These are phyloP conservation scores for Clarias pachynema DNA, from an alignment of 2,797 vertebrate genomes.

Conservation along the genomic window DNA sequence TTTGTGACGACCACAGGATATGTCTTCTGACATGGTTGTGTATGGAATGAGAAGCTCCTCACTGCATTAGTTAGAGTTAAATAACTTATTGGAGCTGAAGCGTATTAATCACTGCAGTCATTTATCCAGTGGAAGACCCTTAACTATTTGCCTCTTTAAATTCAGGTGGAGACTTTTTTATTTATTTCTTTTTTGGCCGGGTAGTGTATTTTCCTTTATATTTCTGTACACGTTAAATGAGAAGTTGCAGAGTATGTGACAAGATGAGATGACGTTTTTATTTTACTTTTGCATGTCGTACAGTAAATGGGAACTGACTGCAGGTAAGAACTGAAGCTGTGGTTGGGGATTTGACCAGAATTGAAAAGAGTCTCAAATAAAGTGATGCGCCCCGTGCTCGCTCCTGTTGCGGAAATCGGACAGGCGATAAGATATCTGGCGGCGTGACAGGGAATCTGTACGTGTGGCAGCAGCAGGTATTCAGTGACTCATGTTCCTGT, in stretches of 20 bases:
- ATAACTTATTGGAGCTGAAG: too few relatives aligned
- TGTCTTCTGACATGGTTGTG: too few relatives aligned
- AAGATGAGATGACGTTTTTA: not conserved
- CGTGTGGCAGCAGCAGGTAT: slow-evolving; percentile 23
- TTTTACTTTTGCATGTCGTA: not conserved
- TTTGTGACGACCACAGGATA: too few relatives aligned
- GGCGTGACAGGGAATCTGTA: not conserved
- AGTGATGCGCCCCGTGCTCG: too few relatives aligned
- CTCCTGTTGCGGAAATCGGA: too few relatives aligned
- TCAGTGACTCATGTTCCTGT: slow-evolving; percentile 29
- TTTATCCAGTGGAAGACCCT: too few relatives aligned
- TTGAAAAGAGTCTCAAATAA: not conserved
- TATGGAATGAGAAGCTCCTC: too few relatives aligned
- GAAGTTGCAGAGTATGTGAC: not conserved
- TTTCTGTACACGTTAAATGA: not conserved
- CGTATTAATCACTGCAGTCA: too few relatives aligned
- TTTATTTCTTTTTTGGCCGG: too few relatives aligned
- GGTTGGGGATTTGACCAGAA: not conserved
- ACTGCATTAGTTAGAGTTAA: too few relatives aligned
- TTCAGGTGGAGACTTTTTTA: too few relatives aligned
- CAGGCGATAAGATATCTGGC: not conserved
- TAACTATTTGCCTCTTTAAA: too few relatives aligned
- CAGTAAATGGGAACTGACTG: not conserved
- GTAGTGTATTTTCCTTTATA: not conserved
- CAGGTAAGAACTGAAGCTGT: not conserved